Base-by-base conservation (phyloP, 2,888 invertebrate species). In the Eurois occulta region DNA sequence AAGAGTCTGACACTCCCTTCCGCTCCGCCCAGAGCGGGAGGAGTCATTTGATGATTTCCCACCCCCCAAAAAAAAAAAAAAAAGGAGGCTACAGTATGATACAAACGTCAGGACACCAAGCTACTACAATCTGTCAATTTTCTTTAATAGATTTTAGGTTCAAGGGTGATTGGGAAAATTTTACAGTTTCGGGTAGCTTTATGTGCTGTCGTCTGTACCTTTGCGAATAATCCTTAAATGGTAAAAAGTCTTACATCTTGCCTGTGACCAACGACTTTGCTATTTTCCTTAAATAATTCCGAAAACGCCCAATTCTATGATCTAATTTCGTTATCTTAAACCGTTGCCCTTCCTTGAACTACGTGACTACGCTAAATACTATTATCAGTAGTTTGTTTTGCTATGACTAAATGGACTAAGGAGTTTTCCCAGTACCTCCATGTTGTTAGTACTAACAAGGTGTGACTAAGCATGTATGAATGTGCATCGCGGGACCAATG, bases 381-480 rank as follows among this genome's bases (percentile, higher is more conserved):
- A 62, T 55, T 65, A 71, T 80, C 70, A 78, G 66, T 3, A 62
- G 70, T 75, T 80, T 73, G 52, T 71, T 84, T 74, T 66, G 46
- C 21, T 81, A 72, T 85, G 85, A 85, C 75, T 85, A 87, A 85
- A 16, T 75, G 67, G 35, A n/a, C 35, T 62, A 35, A 83, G 76
- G 80, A 83, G 86, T 75, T 87, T 83, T 83, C 86, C 86, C 85
- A 75, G 62, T 86, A 65, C 65, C 58, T 69, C n/a, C 43, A 60
- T 41, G 43, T 32, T 58, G 43, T 68, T 74, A 70, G 73, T 81
- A 78, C 43, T n/a, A 43, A 32, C 43, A 64, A 67, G 48, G 35
- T 74, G 69, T 88, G 89, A 88, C 82, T 88, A 86, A 84, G 87
- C 77, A 32, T 66, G 66, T 77, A 78, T 72, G 72, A 75, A 87